Conservation (phyloP, 2,888 invertebrate species). For the Ctenicera cuprea region DNA sequence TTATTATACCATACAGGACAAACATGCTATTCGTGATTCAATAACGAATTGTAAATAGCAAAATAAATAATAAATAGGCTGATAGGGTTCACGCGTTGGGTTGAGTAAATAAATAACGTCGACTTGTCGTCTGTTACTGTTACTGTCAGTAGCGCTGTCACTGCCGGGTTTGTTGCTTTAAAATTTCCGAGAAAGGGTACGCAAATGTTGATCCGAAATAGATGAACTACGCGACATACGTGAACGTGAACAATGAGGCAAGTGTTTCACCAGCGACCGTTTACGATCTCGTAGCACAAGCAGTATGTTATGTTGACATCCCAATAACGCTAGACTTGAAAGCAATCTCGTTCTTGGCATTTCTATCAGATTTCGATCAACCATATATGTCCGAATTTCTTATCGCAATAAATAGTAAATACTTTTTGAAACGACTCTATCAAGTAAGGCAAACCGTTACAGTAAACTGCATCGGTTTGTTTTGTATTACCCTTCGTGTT, state of each 20-base stretch:
- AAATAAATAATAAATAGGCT: background rate
- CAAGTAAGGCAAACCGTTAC: slow-evolving; percentile 4
- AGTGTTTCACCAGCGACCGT: slow-evolving; percentile 3
- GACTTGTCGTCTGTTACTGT: background rate
- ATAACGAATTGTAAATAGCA: background rate
- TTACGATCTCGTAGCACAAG: slow-evolving; percentile 17
- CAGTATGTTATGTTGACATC: slow-evolving; percentile 30
- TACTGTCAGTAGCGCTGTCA: background rate
- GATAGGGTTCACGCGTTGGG: background rate
- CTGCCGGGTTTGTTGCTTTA: background rate
- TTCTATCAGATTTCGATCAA: slow-evolving; percentile 30
- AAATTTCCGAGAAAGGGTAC: background rate
- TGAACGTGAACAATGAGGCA: slow-evolving; percentile 24
- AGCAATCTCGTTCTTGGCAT: slow-evolving; percentile 30
- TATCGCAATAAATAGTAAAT: slow-evolving; percentile 30
- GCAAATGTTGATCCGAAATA: slow-evolving; percentile 17
- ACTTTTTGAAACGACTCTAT: slow-evolving; percentile 26
- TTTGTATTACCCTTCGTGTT: slow-evolving; percentile 26
- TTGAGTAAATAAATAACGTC: background rate
- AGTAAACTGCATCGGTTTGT: slow-evolving; percentile 20
- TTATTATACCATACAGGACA: background rate
- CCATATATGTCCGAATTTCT: slow-evolving; percentile 31
- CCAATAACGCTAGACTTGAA: slow-evolving; percentile 21
- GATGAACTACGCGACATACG: slow-evolving; percentile 17
- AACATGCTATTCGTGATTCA: background rate